Conservation (phyloP, 1,140 invertebrate species). For the Lucilia sericata region DNA sequence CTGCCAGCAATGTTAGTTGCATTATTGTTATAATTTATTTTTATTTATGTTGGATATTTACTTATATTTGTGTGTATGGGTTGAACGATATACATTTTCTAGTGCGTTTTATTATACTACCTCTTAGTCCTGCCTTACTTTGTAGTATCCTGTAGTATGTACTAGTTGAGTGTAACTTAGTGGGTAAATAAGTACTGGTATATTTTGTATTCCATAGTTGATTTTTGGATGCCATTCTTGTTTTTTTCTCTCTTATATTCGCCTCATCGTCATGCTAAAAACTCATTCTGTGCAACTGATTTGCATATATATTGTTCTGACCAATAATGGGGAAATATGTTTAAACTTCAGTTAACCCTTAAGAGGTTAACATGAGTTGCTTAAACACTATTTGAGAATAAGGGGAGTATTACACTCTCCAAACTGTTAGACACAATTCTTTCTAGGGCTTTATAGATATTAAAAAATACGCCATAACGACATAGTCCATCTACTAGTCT, state of each 20-base stretch:
- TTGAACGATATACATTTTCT: neutral
- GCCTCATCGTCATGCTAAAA: neutral
- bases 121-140: neutral
- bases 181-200: neutral
- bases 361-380: neutral
- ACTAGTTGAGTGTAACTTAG: neutral
- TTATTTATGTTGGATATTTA: neutral
- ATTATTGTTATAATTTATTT: constrained; percentile 2
- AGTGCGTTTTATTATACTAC: constrained; percentile 12
- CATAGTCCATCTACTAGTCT: too few species aligned
- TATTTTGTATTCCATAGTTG: constrained; percentile 8
- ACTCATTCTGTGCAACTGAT: constrained; percentile 17
- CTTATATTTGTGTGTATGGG: neutral
- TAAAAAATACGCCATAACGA: too few species aligned
- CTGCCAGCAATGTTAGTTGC: neutral
- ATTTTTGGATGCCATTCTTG: neutral
- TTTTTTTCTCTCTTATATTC: too few species aligned
- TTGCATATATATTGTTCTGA: constrained; percentile 13
- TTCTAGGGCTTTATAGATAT: too few species aligned
- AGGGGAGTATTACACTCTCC: too few species aligned
- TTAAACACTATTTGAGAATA: too few species aligned
- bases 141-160: neutral
- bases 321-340: constrained; percentile 10
- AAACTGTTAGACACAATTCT: too few species aligned
- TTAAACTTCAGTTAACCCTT: neutral